These are phyloP conservation scores for Drosophila tripunctata DNA, from an alignment of 2,888 invertebrate species.

Conservation along the genomic window DNA sequence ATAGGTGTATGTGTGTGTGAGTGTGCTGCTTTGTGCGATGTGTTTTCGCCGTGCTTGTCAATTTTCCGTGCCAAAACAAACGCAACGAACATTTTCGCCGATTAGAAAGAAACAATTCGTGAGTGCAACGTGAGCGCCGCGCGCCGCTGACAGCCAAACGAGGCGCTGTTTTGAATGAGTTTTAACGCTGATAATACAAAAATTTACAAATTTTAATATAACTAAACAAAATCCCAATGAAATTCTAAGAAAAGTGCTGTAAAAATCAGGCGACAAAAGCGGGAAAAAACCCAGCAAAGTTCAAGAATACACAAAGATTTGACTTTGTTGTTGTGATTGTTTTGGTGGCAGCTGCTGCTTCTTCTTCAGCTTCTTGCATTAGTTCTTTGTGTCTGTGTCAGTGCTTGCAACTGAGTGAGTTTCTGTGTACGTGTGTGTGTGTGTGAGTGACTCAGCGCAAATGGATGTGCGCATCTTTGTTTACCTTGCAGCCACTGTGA, in stretches of 20 bases:
- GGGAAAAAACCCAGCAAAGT: conserved; percentile 27
- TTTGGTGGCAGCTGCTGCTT: conserved; percentile 35
- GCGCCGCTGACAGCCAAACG: conserved; percentile 37
- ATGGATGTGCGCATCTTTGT: conserved; percentile 72
- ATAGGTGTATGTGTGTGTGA: conserved; percentile 34
- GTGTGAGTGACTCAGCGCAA: conserved; percentile 66
- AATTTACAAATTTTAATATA: conserved; percentile 8
- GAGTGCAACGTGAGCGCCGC: conserved; percentile 75
- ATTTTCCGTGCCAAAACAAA: conserved; percentile 82
- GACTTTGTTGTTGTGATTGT: conserved; percentile 70
- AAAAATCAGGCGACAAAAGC: not conserved
- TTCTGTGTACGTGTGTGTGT: conserved; percentile 24
- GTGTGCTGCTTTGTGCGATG: conserved; percentile 57
- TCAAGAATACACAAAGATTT: conserved; percentile 21
- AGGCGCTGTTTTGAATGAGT: conserved; percentile 5
- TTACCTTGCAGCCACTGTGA: conserved; percentile 35
- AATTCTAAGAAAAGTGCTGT: conserved; percentile 5
- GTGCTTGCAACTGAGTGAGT: conserved; percentile 12
- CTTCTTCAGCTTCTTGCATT: conserved; percentile 34
- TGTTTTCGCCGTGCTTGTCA: conserved; percentile 72
- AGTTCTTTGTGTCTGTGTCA: conserved; percentile 59
- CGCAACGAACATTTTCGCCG: conserved; percentile 82
- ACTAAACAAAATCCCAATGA: conserved; percentile 12
- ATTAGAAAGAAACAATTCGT: conserved; percentile 83
- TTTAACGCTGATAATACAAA: conserved; percentile 40